phyloP scores from a whole-genome alignment of 2,888 invertebrate species.

The Rhogogaster chlorosoma region DNA sequence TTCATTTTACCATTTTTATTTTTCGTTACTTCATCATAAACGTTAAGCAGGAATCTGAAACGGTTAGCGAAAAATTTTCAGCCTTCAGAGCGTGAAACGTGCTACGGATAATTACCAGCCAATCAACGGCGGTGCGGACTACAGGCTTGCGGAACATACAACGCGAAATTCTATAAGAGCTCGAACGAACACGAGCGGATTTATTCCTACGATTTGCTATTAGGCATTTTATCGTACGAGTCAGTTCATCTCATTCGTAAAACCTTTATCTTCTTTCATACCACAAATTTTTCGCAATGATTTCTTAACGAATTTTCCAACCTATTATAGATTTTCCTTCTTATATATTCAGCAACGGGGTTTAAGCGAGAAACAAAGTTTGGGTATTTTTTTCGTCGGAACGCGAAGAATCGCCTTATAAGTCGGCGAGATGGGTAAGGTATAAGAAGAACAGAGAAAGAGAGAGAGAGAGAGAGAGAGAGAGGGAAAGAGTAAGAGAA shows the following conservation, averaged over 20 bases:
- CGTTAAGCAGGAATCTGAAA: slow-evolving; percentile 7
- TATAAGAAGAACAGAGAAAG: slow-evolving; percentile 62
- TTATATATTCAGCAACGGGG: background rate
- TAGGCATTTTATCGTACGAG: background rate
- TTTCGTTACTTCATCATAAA: background rate
- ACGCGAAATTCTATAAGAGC: background rate
- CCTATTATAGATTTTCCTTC: background rate
- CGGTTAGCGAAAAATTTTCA: slow-evolving; percentile 39
- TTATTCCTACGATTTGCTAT: slow-evolving; percentile 1
- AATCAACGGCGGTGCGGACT: slow-evolving; percentile 19
- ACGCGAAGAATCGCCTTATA: slow-evolving; percentile 75
- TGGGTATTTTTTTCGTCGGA: slow-evolving; percentile 59
- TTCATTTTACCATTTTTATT: background rate
- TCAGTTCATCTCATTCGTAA: background rate
- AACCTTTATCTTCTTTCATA: background rate
- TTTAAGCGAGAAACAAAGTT: slow-evolving; percentile 3
- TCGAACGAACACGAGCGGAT: background rate
- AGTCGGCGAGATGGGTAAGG: slow-evolving; percentile 66
- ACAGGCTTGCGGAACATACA: background rate
- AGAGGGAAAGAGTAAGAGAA: slow-evolving; percentile 42
- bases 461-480: background rate
- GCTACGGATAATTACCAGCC: slow-evolving; percentile 46
- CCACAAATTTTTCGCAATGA: background rate
- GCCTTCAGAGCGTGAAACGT: slow-evolving; percentile 41
- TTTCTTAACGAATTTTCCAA: background rate